A percentile compares a stretch with the other conserved stretches of the same genome.
These are phyloP conservation scores for Xiphophorus couchianus DNA, from an alignment of 2,113 vertebrate genomes.

Conservation along the genomic window DNA sequence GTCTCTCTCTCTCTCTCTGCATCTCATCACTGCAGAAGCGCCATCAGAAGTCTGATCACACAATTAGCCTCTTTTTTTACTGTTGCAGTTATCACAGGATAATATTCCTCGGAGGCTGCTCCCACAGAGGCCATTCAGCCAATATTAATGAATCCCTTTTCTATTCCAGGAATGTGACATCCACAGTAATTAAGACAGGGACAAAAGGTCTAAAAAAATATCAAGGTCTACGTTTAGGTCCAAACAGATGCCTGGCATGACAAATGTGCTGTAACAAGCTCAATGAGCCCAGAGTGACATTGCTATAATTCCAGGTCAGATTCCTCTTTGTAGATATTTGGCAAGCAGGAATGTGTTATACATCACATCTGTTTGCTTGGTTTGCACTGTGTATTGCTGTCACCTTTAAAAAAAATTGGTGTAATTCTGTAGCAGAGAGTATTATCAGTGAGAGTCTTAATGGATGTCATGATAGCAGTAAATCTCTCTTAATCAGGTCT, in stretches of 20 bases:
- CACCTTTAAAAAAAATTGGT: neutral
- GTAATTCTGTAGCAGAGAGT: conserved; percentile 5
- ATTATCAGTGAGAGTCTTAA: conserved; percentile 3
- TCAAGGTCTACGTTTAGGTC: conserved; percentile 54
- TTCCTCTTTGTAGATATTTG: conserved; percentile 12
- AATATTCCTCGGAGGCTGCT: conserved; percentile 24
- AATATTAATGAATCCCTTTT: conserved; percentile 56
- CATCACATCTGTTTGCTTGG: conserved; percentile 2
- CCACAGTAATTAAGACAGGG: conserved; percentile 56
- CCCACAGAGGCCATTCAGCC: conserved; percentile 38
- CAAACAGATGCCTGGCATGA: conserved; percentile 54
- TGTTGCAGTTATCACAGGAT: conserved; percentile 47
- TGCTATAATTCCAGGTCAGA: conserved; percentile 21
- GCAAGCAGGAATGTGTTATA: conserved; percentile 12
- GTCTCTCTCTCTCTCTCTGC: neutral
- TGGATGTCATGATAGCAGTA: conserved; percentile 10
- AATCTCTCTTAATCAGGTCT: conserved; percentile 9
- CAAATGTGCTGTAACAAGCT: conserved; percentile 45
- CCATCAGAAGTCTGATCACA: conserved; percentile 52
- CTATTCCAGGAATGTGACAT: conserved; percentile 42
- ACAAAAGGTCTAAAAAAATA: conserved; percentile 47
- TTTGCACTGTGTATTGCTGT: neutral
- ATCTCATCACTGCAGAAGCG: conserved; percentile 16
- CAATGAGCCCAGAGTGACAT: conserved; percentile 47
- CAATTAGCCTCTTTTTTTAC: conserved; percentile 30